Base-by-base conservation (phyloP, 2,113 vertebrate species). In the Actenoides hombroni region DNA sequence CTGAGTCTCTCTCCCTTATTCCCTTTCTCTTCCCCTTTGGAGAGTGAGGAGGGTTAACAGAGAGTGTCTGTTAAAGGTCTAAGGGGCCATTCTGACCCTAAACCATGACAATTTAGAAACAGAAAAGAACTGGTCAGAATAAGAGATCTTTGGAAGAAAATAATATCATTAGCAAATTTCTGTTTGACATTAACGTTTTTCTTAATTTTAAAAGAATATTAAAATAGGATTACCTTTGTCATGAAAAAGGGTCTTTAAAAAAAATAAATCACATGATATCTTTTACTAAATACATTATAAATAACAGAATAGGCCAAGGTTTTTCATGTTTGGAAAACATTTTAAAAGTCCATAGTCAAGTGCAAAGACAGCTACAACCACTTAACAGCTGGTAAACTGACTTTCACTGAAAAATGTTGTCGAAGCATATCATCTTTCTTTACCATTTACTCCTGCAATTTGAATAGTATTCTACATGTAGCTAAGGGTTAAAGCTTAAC, bases 191-290 rank as follows among this genome's bases (percentile, higher is more conserved):
- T 42, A 20, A 63, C 33, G 29, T 0, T 5, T 57, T 40, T 59
- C 46, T 35, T 3, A 4, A 42, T 59, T 65, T 64, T 40, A 29
- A 64, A 7, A 39, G 17, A 65, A 25, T 40, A 3, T 53, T 44
- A 70, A 20, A 56, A 24, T 5, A 73, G 3, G 2, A 1, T 44
- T 70, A 10, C 3, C 1, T 0, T 35, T 60, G 0, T 53, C 16
- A 57, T 31, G 26, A 63, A 57, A 70, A 74, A 1, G 10, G 1
- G 6, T 61, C 3, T 15, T 6, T 31, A 56, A 56, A 56, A 56
- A 56, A 56, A 56, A 56, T 18, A 28, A 54, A 69, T 51, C 7
- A 39, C 23, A 59, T 2, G 65, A 11, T 1, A 46, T n/a, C 46
- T 68, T 57, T 63, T 37, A 37, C 3, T 39, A 61, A 79, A 44